Evolutionary conservation across 2,797 vertebrate genomes (phyloP), one percentile per base, ranked within the genome.

Genomic region (Pristis pectinata): DNA sequence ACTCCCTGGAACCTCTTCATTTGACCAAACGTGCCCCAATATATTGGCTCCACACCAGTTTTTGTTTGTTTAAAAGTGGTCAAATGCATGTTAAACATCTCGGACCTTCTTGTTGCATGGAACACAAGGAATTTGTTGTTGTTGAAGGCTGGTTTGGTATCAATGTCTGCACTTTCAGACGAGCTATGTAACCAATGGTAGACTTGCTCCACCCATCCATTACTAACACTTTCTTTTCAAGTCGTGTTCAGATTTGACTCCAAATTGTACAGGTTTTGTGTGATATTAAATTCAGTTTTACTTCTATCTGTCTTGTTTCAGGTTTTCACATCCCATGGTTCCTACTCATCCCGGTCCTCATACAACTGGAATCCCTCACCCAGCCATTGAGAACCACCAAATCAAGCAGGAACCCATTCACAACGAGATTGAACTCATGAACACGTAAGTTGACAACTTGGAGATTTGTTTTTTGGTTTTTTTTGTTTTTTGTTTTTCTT

Each of bases 261-360:
- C 44, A 34, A 76, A 30, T 44, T n/a, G 4, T 13, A 15, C 4
- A 37, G 79, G 9, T 5, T 30, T 37, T 19, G 61, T 44, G 11
- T 37, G 44, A 44, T 30, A n/a, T 19, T 70, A 8, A 37, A 70
- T 10, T 10, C 1, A 9, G 30, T 49, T 95, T 77, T 53, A 41
- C 64, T 64, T 70, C 41, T 77, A 61, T 95, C n/a, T 93, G 41
- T 95, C 95, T 80, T 94, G 95, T 85, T 96, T n/a, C 96, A 99
- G 99, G 99, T 99, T 99, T 96, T 98, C 99, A 27, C 99, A 99
- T 97, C 99, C 99, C 96, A 99, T 99, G 99, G 98, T 99, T 95
- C 98, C 99, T 85, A 99, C 98, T 95, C 99, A 98, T 96, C 98
- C 98, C 24, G 98, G 98, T 95, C 98, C 98, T 95, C 99, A 99